A percentile compares a stretch with the other conserved stretches of the same genome.
Conservation (phyloP, 35 echinoderm and acorn worm genomes). For the Apostichopus californicus region DNA sequence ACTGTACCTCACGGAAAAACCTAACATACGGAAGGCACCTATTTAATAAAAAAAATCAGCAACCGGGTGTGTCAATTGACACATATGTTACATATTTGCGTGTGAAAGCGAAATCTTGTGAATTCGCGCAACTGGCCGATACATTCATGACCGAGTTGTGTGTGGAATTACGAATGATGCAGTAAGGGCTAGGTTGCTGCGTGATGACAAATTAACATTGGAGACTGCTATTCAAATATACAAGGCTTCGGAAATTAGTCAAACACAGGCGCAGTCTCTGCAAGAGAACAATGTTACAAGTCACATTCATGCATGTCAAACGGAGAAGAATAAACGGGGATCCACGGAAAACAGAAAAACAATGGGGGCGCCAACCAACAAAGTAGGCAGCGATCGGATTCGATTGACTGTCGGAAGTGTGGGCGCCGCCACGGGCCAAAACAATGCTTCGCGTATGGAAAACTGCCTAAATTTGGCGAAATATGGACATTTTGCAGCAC, state of each 20-base stretch:
- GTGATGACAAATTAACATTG: not conserved
- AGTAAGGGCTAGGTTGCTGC: constrained; percentile 7
- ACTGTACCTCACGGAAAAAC: not conserved
- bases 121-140: not conserved
- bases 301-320: not conserved
- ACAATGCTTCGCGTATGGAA: constrained; percentile 1
- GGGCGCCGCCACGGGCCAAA: not conserved
- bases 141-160: not conserved
- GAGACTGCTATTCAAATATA: not conserved
- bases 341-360: not conserved
- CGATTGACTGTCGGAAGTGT: not conserved
- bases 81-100: not conserved
- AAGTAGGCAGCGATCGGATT: not conserved
- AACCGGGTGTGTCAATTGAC: too few species aligned
- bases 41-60: not conserved
- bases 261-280: not conserved
- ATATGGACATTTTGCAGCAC: not conserved
- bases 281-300: not conserved
- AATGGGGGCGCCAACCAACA: not conserved
- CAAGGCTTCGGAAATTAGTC: not conserved
- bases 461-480: not conserved
- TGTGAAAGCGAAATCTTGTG: not conserved
- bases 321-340: not conserved
- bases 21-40: not conserved
- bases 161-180: not conserved